A percentile compares a stretch with the other conserved stretches of the same genome.
These are phyloP conservation scores for Pterocles burchelli DNA, from an alignment of 2,113 vertebrate genomes.

Conservation along the genomic window DNA sequence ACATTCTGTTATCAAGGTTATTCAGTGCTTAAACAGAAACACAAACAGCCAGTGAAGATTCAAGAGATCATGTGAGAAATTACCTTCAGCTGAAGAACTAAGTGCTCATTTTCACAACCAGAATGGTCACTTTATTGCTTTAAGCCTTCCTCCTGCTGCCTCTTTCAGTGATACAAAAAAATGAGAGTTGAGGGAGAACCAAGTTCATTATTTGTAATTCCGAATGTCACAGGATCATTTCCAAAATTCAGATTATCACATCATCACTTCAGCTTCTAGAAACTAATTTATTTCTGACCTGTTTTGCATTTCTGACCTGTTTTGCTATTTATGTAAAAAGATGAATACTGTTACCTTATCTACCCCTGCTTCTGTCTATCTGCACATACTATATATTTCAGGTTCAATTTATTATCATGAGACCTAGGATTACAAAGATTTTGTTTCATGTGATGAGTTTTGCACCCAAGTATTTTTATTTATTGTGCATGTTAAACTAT, in stretches of 20 bases:
- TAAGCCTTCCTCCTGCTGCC: not conserved
- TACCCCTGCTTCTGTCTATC: conserved; percentile 6
- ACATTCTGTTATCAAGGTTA: not conserved
- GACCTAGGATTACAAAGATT: conserved; percentile 21
- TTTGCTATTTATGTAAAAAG: conserved; percentile 17
- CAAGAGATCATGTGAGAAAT: not conserved
- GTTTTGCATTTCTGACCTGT: conserved; percentile 50
- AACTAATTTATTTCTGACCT: conserved; percentile 41
- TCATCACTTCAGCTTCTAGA: conserved; percentile 37
- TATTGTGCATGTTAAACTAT: conserved; percentile 13
- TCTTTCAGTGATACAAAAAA: not conserved
- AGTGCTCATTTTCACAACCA: not conserved
- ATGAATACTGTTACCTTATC: not conserved
- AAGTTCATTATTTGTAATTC: conserved; percentile 12
- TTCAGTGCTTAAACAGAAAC: not conserved
- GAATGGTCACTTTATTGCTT: not conserved
- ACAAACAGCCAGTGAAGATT: not conserved
- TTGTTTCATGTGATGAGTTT: conserved; percentile 7
- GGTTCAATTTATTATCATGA: conserved; percentile 27
- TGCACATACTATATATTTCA: not conserved
- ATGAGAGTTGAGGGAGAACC: not conserved
- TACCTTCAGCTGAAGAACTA: not conserved
- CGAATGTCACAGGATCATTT: conserved; percentile 16
- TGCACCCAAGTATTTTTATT: conserved; percentile 18
- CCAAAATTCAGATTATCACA: conserved; percentile 42